Base-by-base conservation (phyloP, 2,888 invertebrate genomes). In the Cheilosia impressa region DNA sequence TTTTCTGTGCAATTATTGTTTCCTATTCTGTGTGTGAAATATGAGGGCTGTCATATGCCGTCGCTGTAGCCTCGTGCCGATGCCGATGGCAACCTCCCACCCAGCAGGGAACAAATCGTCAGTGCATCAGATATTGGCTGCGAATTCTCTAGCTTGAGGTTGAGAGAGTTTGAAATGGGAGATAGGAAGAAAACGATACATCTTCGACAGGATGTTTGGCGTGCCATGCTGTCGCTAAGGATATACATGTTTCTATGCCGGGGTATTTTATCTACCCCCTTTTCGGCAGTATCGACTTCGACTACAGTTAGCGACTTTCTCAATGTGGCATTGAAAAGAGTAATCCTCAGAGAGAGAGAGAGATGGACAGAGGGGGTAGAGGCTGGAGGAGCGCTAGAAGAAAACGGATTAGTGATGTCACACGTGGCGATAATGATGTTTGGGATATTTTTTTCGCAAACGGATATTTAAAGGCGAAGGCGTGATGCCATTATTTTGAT, bases 391-490 rank as follows among this genome's bases (percentile, higher is more conserved):
- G 22, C 15, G 57, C 38, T 66, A 24, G 43, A 63, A 81, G 75
- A 77, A 87, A 78, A 71, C 71, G 80, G 72, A 87, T 83, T 83
- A 83, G 83, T 71, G 62, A 76, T 80, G 88, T 77, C 87, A 87
- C 88, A 88, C 88, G 88, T 88, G 88, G 80, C 87, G 77, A 82
- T 88, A 88, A 88, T 85, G 87, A 88, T 69, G 83, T 87, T 81
- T 81, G 55, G 38, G 27, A 58, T 65, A 55, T 71, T 63, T 17
- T 60, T 65, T 72, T 58, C 19, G 15, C 13, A 31, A 57, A 60
- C 41, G 76, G 76, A 76, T 58, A 76, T 52, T 45, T 58, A 57
- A 75, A 82, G 55, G 58, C 77, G 81, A 72, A 79, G 87, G 88
- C 87, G 87, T 88, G 87, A 88, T 88, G 84, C 80, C 87, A 88